Conservation (phyloP, 2,113 vertebrate species). For the Cardinalis cardinalis region DNA sequence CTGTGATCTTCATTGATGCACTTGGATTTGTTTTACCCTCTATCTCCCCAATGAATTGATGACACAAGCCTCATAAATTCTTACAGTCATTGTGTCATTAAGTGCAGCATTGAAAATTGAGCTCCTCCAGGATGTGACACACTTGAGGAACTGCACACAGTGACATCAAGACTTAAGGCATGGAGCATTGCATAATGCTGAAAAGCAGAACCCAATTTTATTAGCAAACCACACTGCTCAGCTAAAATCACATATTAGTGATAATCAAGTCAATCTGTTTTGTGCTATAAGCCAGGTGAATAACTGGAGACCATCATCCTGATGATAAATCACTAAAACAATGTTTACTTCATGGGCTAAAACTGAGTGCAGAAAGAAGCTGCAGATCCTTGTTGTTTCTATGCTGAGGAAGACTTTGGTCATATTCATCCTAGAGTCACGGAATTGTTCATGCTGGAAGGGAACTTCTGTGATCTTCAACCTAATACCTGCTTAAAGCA, state of each 20-base stretch:
- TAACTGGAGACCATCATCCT: background rate
- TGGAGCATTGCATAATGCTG: background rate
- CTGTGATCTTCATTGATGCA: background rate
- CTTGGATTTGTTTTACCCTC: background rate
- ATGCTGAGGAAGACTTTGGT: accelerated
- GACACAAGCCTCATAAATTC: background rate
- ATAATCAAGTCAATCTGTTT: background rate
- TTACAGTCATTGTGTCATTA: background rate
- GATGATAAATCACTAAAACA: background rate
- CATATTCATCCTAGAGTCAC: background rate
- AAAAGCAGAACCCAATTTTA: background rate
- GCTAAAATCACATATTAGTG: background rate
- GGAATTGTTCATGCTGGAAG: background rate
- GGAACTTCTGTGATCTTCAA: background rate
- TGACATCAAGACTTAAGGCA: background rate
- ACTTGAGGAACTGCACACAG: background rate
- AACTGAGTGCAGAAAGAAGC: background rate
- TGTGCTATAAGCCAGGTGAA: background rate
- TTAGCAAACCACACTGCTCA: background rate
- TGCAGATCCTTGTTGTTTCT: background rate
- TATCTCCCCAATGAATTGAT: background rate
- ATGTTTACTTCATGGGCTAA: background rate
- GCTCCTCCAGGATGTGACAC: background rate
- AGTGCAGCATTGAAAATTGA: background rate
- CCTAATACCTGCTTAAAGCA: background rate